These are phyloP conservation scores for Rhynchomys soricoides DNA, from an alignment of 2,113 vertebrate genomes.

Conservation along the genomic window DNA sequence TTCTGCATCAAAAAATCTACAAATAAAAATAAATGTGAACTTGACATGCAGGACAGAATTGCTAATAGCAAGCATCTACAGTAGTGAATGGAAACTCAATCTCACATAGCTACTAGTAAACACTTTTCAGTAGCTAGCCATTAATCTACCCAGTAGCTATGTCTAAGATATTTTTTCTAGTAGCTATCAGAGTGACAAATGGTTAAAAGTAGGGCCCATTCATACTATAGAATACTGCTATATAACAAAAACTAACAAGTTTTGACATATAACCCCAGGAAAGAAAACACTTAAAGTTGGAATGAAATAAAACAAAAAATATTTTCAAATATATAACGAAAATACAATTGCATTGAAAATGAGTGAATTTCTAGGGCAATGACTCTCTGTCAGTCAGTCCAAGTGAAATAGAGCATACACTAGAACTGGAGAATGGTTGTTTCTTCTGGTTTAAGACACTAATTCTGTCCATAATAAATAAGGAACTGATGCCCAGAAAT, in stretches of 20 bases:
- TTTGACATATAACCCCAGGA: too few species aligned
- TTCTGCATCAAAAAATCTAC: not conserved
- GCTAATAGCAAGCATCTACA: not conserved
- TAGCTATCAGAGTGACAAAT: not conserved
- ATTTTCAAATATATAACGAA: not conserved
- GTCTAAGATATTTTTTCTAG: not conserved
- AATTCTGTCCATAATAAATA: not conserved
- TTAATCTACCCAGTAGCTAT: not conserved
- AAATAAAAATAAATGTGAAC: not conserved
- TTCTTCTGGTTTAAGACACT: not conserved
- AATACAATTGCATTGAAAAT: not conserved
- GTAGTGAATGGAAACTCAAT: not conserved
- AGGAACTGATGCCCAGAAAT: not conserved
- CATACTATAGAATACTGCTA: not conserved
- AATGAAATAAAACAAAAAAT: not conserved
- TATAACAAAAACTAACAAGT: too few species aligned
- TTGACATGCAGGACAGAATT: not conserved
- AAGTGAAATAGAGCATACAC: not conserved
- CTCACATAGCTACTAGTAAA: not conserved
- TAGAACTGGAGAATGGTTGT: not conserved
- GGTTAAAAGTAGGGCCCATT: too few species aligned
- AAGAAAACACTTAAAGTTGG: not conserved
- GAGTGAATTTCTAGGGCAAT: not conserved
- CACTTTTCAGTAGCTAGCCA: not conserved
- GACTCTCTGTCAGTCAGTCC: not conserved